Evolutionary conservation across 1,140 invertebrate genomes (phyloP), one percentile per base, ranked within the genome.

Genomic region (Euglossa dilemma): DNA sequence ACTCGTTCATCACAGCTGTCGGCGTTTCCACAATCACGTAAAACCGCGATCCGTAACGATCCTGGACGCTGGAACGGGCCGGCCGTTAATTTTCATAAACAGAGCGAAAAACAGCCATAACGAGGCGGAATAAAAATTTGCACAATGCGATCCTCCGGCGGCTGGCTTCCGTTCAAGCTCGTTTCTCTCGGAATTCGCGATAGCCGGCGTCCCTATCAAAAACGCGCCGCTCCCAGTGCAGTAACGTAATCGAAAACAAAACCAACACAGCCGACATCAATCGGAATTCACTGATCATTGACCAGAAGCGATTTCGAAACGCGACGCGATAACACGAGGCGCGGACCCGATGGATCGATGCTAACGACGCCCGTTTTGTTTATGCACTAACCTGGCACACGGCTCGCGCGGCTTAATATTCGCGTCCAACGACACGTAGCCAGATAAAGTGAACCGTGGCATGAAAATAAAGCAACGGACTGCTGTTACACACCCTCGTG

Each of bases 231-330:
- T 2, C 52, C 52, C 45, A n/a, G 23, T 18, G n/a, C 78, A 73
- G 73, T 80, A 73, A 80, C 78, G 71, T 57, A 50, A 81, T 81
- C 79, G 61, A 47, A 75, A 81, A 75, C 79, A 36, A 52, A 28
- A 57, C 61, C 71, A 57, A 66, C 61, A 66, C 56, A 56, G 28
- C 57, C 36, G 28, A 63, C 79, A 56, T 81, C 71, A 81, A 81
- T 81, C 79, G 71, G 61, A 81, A 81, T 75, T 75, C 57, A 54
- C 70, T 81, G 79, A 81, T 81, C 79, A 81, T 81, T 81, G 79
- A 74, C 79, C 61, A 81, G 71, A 81, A 81, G 50, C 71, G 78
- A 80, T 80, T 80, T 36, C 47, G 70, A 63, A 80, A 73, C 78
- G 78, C 69, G 69, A 43, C 50, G 47, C 78, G 70, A 74, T 74